phyloP scores from a whole-genome alignment of 2,113 vertebrate species.

The Collichthys lucidus region DNA sequence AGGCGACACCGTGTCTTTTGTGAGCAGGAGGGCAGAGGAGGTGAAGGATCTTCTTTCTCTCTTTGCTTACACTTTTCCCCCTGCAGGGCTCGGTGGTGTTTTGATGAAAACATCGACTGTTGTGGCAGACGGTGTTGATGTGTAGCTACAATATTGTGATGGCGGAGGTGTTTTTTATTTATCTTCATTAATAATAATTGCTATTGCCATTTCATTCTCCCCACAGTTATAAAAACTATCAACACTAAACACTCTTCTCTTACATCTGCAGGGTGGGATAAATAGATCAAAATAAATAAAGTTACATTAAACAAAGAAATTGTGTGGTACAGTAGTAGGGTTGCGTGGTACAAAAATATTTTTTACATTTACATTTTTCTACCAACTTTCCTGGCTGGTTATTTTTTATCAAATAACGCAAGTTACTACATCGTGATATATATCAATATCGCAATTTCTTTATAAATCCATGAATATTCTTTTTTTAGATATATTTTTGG shows the following conservation, averaged over 20 bases:
- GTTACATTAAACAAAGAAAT: no score
- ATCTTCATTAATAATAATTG: not conserved
- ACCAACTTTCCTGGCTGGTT: no score
- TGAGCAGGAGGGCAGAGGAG: slow-evolving; percentile 49
- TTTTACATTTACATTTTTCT: no score
- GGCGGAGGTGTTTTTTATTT: not conserved
- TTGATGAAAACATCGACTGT: not conserved
- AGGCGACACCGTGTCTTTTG: slow-evolving; percentile 31
- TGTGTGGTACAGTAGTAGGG: no score
- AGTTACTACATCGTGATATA: no score
- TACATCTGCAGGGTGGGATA: not conserved
- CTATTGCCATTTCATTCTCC: not conserved
- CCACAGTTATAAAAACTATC: not conserved
- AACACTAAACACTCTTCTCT: not conserved
- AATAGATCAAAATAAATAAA: no score
- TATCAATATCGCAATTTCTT: no score
- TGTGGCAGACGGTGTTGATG: not conserved
- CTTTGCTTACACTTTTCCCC: slow-evolving; percentile 7
- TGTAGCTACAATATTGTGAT: not conserved
- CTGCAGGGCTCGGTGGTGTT: slow-evolving; percentile 14
- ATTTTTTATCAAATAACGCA: no score
- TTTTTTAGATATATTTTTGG: no score
- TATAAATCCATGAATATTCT: no score
- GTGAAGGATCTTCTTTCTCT: slow-evolving; percentile 21
- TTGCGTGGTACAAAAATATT: no score